Conservation (phyloP, 2,888 invertebrate species). For the Apeira syringaria region DNA sequence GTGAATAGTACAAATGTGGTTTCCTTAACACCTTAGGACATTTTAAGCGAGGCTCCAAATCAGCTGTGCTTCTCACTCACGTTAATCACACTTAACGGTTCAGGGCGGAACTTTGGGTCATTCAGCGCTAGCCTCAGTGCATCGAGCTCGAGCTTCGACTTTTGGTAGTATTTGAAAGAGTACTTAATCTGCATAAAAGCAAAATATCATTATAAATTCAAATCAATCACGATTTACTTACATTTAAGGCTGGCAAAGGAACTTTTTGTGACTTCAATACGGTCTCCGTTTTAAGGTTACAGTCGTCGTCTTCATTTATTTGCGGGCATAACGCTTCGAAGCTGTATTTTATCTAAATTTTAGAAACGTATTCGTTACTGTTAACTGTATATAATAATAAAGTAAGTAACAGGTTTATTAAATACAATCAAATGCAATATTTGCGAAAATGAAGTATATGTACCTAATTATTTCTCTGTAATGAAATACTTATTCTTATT, state of each 20-base stretch:
- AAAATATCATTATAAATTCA: constrained; percentile 42
- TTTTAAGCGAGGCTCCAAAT: constrained; percentile 39
- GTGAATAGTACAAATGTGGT: too few species aligned
- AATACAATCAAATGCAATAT: too few species aligned
- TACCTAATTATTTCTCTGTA: too few species aligned
- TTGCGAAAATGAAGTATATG: too few species aligned
- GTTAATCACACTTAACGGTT: constrained; percentile 87
- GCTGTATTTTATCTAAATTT: constrained; percentile 88
- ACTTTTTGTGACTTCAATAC: constrained; percentile 82
- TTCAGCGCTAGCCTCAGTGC: constrained; percentile 81
- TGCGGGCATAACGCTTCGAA: constrained; percentile 88
- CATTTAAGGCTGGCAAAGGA: constrained; percentile 90
- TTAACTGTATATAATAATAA: too few species aligned
- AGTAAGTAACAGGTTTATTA: too few species aligned
- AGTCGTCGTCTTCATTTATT: constrained; percentile 86
- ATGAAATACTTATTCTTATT: too few species aligned
- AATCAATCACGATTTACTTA: constrained; percentile 70
- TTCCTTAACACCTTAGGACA: constrained; percentile 9
- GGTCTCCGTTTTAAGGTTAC: constrained; percentile 83
- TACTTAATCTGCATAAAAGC: constrained; percentile 85
- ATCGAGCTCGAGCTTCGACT: constrained; percentile 82
- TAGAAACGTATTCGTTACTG: constrained; percentile 23
- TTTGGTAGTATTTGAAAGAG: constrained; percentile 86
- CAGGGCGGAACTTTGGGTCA: constrained; percentile 84
- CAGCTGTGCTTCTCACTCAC: constrained; percentile 78